phyloP scores from a whole-genome alignment of 2,113 vertebrate genomes.

The Morone saxatilis region DNA sequence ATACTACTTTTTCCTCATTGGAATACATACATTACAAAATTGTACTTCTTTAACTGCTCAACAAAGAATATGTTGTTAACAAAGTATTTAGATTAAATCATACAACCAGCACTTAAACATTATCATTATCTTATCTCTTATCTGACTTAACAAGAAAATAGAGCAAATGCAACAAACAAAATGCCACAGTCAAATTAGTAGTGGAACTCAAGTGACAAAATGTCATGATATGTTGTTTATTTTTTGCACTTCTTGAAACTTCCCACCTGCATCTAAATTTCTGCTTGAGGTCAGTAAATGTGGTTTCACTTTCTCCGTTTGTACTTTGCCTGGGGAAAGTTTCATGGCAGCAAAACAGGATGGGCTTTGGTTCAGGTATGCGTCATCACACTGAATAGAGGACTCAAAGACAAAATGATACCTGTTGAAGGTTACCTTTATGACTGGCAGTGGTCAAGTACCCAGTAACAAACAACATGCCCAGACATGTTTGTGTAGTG shows the following conservation, averaged over 20 bases:
- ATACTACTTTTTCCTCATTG: not conserved
- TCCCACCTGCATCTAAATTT: conserved; percentile 36
- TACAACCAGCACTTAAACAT: not conserved
- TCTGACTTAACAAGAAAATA: not conserved
- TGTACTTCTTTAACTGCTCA: not conserved
- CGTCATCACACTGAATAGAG: conserved; percentile 55
- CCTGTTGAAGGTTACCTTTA: not conserved
- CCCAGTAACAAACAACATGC: conserved; percentile 3
- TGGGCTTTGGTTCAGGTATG: conserved; percentile 64
- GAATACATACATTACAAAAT: not conserved
- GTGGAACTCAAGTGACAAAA: conserved; percentile 11
- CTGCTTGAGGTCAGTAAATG: conserved; percentile 51
- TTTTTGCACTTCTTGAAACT: conserved; percentile 53
- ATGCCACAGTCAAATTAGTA: not conserved
- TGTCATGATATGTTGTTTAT: conserved; percentile 39
- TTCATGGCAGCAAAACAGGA: conserved; percentile 70
- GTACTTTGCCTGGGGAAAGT: conserved; percentile 70
- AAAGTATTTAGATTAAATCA: not conserved
- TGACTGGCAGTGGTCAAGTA: conserved; percentile 21
- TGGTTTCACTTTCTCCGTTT: conserved; percentile 66
- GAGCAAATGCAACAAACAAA: not conserved
- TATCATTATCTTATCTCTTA: not conserved
- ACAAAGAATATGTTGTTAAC: not conserved
- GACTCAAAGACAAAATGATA: not conserved
- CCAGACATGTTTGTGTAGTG: not conserved